Conservation (phyloP, 2,888 invertebrate genomes). For the Nephrocerus scutellatus region DNA sequence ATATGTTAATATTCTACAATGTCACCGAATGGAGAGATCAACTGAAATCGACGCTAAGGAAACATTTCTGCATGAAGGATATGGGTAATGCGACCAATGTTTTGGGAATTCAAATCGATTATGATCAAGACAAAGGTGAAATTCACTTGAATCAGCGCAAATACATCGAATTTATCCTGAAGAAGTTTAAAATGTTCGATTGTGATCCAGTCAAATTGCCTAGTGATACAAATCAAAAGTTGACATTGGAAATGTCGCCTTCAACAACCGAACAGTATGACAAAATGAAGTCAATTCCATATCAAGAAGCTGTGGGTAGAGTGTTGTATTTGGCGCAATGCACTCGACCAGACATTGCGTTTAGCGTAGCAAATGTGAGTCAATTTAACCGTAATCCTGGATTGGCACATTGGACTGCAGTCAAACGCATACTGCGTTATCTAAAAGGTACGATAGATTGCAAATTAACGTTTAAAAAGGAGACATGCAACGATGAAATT, state of each 20-base stretch:
- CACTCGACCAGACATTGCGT: conserved; percentile 10
- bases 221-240: conserved; percentile 12
- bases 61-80: conserved; percentile 10
- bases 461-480: too few species aligned
- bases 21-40: conserved; percentile 5
- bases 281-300: conserved; percentile 11
- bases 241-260: conserved; percentile 13
- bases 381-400: conserved; percentile 14
- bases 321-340: background rate
- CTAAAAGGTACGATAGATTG: too few species aligned
- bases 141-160: conserved; percentile 3
- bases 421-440: conserved; percentile 7
- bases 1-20: conserved; percentile 13
- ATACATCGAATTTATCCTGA: conserved; percentile 7
- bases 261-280: too few species aligned
- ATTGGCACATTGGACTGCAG: conserved; percentile 13
- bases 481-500: too few species aligned
- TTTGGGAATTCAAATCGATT: conserved; percentile 12
- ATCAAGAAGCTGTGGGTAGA: conserved; percentile 7
- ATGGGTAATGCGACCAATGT: conserved; percentile 8
- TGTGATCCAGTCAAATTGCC: conserved; percentile 12
- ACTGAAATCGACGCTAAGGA: conserved; percentile 4
- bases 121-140: background rate
- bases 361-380: conserved; percentile 9
- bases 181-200: conserved; percentile 8